Evolutionary conservation across 2,888 invertebrate species (phyloP), one percentile per base, ranked within the genome.

Genomic region (Caenorhabditis imperialis): DNA sequence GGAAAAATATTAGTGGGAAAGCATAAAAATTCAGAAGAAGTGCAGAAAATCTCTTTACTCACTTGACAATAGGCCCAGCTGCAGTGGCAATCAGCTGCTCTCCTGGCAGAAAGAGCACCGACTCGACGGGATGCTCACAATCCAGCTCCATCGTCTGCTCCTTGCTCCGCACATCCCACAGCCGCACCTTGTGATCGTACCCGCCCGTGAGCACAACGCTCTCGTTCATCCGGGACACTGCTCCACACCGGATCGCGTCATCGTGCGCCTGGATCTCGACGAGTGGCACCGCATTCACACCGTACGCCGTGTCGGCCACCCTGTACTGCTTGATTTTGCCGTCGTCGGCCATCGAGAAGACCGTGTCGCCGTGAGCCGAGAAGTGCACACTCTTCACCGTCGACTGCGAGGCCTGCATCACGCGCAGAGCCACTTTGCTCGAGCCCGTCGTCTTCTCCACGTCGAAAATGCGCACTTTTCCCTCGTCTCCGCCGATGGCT

Each of bases 61-160:
- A 80, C 81, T 75, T 77, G 30, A 81, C 75, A 48, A 75, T 70
- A 14, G 74, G 75, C 3, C 85, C 84, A 91, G 92, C 96, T 70
- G 95, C 95, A 84, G 95, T 94, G 48, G 96, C 90, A 87, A 97
- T 93, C 84, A 97, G 91, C 42, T 94, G 94, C 22, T 96, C 96
- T 48, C 93, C 92, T 3, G 96, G 95, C 84, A 95, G 90, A 88
- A 94, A 94, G 3, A 96, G 89, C 51, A 95, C 90, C 73, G 94
- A 93, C 90, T 97, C 96, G 0, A 98, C 93, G 0, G 96, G 95
- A 82, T 93, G 92, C 7, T 93, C 95, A 89, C 97, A 96, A 86
- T 94, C 92, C 1, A 95, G 92, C 40, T 74, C 75, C 38, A 75
- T 44, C 25, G 47, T 45, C 27, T 70, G 42, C 35, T 77, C 65